phyloP scores from a whole-genome alignment of 2,113 vertebrate species.

The Chlamydotis undulata region DNA sequence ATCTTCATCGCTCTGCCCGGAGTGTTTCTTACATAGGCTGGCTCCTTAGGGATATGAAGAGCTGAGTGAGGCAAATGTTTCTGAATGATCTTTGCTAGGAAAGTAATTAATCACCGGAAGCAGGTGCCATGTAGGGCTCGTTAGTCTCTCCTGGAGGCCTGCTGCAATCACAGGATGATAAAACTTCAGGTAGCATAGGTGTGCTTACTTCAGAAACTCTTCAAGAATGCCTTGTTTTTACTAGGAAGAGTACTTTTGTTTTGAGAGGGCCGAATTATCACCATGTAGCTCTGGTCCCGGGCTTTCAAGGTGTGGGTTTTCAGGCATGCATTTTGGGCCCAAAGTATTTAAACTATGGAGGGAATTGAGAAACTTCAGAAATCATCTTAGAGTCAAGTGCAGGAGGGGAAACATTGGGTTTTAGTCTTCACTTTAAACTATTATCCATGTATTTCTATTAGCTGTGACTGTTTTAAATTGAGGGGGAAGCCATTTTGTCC shows the following conservation, averaged over 20 bases:
- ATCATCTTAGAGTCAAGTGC: background rate
- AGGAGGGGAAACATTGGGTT: background rate
- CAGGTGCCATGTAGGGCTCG: background rate
- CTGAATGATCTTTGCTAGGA: background rate
- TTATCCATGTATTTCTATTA: background rate
- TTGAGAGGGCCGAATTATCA: background rate
- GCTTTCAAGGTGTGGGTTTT: background rate
- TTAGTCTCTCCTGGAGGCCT: background rate
- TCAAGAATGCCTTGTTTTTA: background rate
- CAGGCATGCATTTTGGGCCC: background rate
- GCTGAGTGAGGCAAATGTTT: background rate
- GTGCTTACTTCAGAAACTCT: background rate
- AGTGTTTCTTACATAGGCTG: background rate
- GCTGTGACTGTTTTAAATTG: background rate
- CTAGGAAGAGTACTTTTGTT: background rate
- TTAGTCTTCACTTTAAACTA: background rate
- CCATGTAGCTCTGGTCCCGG: rapidly evolving
- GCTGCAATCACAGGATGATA: background rate
- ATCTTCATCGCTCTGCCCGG: background rate
- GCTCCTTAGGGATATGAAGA: background rate
- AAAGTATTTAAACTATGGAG: background rate
- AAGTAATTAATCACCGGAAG: background rate
- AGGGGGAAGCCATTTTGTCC: background rate
- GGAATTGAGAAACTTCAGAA: background rate
- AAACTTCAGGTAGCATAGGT: background rate